These are phyloP conservation scores for Aepyceros melampus DNA, from an alignment of 2,113 vertebrate genomes.

Conservation along the genomic window DNA sequence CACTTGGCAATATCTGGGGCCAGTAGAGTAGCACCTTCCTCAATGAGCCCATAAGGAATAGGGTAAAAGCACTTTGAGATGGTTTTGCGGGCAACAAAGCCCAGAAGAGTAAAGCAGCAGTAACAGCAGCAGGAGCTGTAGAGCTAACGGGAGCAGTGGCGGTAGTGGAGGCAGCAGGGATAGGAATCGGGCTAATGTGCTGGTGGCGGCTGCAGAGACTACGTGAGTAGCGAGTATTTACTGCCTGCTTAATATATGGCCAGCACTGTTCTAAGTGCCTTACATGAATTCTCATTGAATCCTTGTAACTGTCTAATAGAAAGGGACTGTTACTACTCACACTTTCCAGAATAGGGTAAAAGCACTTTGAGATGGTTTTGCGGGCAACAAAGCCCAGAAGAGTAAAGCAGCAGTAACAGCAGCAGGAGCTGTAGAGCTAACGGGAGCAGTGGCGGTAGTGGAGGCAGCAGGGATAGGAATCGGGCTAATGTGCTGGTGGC, in stretches of 20 bases:
- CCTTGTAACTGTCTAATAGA: too few species aligned
- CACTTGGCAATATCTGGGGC: background rate
- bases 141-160: accelerated
- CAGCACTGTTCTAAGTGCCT: background rate
- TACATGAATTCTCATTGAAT: background rate
- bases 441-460: accelerated
- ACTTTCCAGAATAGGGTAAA: background rate
- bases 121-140: accelerated
- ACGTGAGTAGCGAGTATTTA: accelerated
- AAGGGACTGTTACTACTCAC: background rate
- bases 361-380: too few species aligned
- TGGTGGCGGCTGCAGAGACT: accelerated
- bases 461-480: accelerated
- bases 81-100: background rate
- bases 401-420: background rate
- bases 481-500: accelerated
- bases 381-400: too few species aligned
- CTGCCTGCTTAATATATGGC: background rate
- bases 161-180: accelerated
- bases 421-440: accelerated
- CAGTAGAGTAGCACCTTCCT: too few species aligned
- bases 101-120: background rate
- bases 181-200: accelerated
- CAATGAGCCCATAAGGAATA: background rate
- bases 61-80: background rate